phyloP scores from a whole-genome alignment of 2,113 vertebrate species.

The Gadus chalcogrammus region DNA sequence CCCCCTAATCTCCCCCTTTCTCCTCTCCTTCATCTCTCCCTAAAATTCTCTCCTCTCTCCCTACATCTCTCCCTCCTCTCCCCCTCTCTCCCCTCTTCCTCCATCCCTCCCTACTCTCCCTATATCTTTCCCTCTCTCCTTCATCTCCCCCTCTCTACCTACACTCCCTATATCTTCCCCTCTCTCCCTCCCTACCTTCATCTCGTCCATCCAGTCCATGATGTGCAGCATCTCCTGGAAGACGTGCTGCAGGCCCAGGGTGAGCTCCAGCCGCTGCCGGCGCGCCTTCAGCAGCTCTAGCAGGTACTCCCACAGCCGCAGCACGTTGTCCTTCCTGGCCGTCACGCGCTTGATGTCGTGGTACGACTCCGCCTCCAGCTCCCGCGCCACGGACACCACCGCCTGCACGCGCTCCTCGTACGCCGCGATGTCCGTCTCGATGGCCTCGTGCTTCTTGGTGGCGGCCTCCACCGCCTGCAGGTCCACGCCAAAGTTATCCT shows the following conservation, averaged over 20 bases:
- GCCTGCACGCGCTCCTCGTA: constrained; percentile 95
- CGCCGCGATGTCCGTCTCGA: constrained; percentile 91
- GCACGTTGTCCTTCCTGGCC: constrained; percentile 89
- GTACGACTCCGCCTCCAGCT: constrained; percentile 89
- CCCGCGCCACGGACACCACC: constrained; percentile 85
- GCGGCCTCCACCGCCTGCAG: constrained; percentile 70
- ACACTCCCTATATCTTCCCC: no score
- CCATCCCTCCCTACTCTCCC: background rate
- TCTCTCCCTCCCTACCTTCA: constrained; percentile 79
- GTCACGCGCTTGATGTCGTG: constrained; percentile 92
- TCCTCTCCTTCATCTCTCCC: background rate
- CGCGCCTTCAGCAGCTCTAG: constrained; percentile 90
- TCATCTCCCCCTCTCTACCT: background rate
- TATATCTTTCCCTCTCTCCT: background rate
- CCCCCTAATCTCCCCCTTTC: background rate
- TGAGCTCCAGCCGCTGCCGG: constrained; percentile 88
- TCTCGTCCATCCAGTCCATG: constrained; percentile 99
- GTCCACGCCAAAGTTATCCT: constrained; percentile 63
- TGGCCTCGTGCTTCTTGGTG: constrained; percentile 95
- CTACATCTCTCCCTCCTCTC: no score
- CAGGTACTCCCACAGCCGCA: constrained; percentile 94
- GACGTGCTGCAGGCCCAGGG: constrained; percentile 90
- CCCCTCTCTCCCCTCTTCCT: background rate
- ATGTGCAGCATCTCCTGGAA: constrained; percentile 98
- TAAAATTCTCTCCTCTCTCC: background rate